Conservation (phyloP, 2,113 vertebrate genomes). For the Sylvietta virens region DNA sequence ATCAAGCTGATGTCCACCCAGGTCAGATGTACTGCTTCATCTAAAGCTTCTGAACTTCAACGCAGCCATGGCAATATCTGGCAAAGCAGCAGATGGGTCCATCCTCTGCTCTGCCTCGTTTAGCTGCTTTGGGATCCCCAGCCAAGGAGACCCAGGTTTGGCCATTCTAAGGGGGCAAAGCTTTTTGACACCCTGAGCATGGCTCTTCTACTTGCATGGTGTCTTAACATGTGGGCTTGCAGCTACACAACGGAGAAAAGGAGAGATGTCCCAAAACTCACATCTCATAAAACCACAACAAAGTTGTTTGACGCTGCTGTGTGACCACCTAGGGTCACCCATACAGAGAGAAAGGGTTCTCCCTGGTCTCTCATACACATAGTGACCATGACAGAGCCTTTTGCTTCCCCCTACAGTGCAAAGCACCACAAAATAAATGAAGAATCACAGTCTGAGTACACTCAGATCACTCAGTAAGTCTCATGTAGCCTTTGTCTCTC, state of each 20-base stretch:
- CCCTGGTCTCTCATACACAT: accelerated
- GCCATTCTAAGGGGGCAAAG: background rate
- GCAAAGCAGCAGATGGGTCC: background rate
- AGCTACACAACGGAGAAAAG: background rate
- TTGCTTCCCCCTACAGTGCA: background rate
- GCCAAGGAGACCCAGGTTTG: accelerated
- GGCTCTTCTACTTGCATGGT: background rate
- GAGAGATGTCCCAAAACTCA: background rate
- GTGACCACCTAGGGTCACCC: accelerated
- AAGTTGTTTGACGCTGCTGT: background rate
- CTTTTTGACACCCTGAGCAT: background rate
- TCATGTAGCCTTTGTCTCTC: background rate
- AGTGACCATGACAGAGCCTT: background rate
- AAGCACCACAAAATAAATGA: background rate
- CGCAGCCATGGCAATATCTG: background rate
- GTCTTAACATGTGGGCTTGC: accelerated
- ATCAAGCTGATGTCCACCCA: background rate
- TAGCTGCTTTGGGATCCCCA: background rate
- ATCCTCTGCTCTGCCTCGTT: background rate
- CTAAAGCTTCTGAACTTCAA: background rate
- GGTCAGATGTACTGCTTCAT: background rate
- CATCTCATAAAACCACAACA: background rate
- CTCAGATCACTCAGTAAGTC: background rate
- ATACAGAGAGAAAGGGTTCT: background rate
- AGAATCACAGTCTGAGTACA: background rate